phyloP scores from a whole-genome alignment of 2,888 invertebrate genomes.

The Seira sanloemensis region DNA sequence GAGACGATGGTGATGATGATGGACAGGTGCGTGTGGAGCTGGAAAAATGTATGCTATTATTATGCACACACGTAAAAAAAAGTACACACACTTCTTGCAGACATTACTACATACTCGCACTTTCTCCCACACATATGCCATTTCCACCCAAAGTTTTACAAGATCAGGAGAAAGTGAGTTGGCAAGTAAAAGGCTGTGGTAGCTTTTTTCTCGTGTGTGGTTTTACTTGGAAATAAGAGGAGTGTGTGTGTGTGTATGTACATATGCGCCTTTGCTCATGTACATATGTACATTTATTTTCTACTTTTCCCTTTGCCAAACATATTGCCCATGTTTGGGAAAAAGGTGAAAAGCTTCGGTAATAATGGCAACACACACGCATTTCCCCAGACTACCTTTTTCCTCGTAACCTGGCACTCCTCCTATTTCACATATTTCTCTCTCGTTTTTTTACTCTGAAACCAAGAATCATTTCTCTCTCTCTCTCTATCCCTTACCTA shows the following conservation, averaged over 20 bases:
- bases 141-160: too few relatives aligned
- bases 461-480: too few relatives aligned
- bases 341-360: constrained; percentile 10
- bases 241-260: too few relatives aligned
- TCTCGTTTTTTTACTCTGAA: not conserved
- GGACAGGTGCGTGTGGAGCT: constrained; percentile 56
- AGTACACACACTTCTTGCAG: too few relatives aligned
- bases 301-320: not conserved
- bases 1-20: constrained; percentile 43
- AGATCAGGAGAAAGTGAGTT: too few relatives aligned
- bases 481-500: not conserved
- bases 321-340: not conserved
- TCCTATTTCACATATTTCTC: not conserved
- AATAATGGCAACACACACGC: constrained; percentile 16
- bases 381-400: constrained; percentile 12
- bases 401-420: constrained; percentile 12
- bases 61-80: constrained; percentile 38
- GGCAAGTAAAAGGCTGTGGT: too few relatives aligned
- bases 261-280: too few relatives aligned
- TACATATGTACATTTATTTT: constrained; percentile 1
- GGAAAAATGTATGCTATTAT: constrained; percentile 47
- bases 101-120: too few relatives aligned
- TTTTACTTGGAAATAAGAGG: too few relatives aligned
- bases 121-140: too few relatives aligned
- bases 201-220: too few relatives aligned